Base-by-base conservation (phyloP, 1,140 invertebrate genomes). In the Liolophura sinensis region DNA sequence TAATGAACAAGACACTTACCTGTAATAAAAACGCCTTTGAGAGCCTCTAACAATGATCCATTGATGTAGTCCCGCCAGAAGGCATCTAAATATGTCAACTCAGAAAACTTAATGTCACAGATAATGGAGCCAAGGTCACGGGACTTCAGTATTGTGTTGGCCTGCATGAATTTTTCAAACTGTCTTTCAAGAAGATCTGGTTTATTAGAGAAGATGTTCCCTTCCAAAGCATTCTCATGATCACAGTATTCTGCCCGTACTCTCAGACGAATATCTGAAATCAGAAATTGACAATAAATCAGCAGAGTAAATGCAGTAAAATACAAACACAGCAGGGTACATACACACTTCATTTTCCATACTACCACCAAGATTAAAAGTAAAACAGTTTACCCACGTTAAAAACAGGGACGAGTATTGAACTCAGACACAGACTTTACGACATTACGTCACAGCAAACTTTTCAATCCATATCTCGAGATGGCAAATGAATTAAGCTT, bases 61-160 rank as follows among this genome's bases (percentile, higher is more conserved):
- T 82, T 84, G 7, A 82, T 71, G 70, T 84, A 84, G 73, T 84
- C 83, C 57, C 82, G 75, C 83, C 83, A 84, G 59, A 84, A 84
- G 20, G 82, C 80, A 75, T 84, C 83, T 40, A 84, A 64, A 66
- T 83, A 82, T 12, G 80, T 81, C 48, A 84, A 68, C 70, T 84
- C 82, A 48, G 80, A 79, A 66, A 84, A 84, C 59, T 80, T 83
- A 22, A 84, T 82, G 69, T 84, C 81, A 80, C 83, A 84, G 27
- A 83, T 73, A 64, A 84, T 81, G 40, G 79, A 78, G 16, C 81
- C 83, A 4, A 82, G 70, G 65, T 84, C 82, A 51, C 81, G 61
- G 25, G 79, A 74, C 67, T 80, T 79, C 20, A 84, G 73, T 52
- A 83, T 80, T 20, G 73, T 77, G 65, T 71, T 79, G 7, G 83